phyloP scores from a whole-genome alignment of 2,888 invertebrate species.

The Matsumyia berberina region DNA sequence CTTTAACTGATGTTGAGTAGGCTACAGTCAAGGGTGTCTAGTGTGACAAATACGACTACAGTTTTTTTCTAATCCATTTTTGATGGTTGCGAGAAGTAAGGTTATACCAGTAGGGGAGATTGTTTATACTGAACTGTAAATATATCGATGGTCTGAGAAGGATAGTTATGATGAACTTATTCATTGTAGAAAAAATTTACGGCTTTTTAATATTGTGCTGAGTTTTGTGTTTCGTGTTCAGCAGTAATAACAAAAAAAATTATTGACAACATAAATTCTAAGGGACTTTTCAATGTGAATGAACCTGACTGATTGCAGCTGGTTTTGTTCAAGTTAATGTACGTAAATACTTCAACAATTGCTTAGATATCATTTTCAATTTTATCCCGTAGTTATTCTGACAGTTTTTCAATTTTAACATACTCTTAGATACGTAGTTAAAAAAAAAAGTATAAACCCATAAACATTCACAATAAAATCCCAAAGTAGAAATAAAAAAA shows the following conservation, averaged over 20 bases:
- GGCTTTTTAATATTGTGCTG: slow-evolving; percentile 26
- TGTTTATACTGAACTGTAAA: too few relatives aligned
- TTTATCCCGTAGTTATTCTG: slow-evolving; percentile 39
- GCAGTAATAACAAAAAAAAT: slow-evolving; percentile 52
- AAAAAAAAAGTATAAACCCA: slow-evolving; percentile 4
- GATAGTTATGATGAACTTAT: slow-evolving; percentile 19
- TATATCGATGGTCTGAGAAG: too few relatives aligned
- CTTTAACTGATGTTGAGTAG: too few relatives aligned
- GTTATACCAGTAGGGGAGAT: too few relatives aligned
- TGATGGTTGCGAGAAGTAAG: too few relatives aligned
- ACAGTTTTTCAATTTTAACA: slow-evolving; percentile 50
- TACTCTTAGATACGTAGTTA: slow-evolving; percentile 43
- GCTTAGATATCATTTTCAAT: slow-evolving; percentile 44
- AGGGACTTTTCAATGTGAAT: slow-evolving; percentile 73
- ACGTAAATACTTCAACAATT: slow-evolving; percentile 31
- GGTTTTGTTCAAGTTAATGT: slow-evolving; percentile 77
- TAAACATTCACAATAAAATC: slow-evolving; percentile 40
- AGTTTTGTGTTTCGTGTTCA: slow-evolving; percentile 57
- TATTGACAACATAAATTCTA: slow-evolving; percentile 59
- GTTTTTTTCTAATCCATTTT: too few relatives aligned
- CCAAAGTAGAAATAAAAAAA: neutral
- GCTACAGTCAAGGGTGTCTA: too few relatives aligned
- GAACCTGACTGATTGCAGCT: slow-evolving; percentile 79
- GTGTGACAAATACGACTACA: too few relatives aligned
- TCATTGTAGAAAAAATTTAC: slow-evolving; percentile 9